These are phyloP conservation scores for Hylaeus volcanicus DNA, from an alignment of 1,140 invertebrate species.

Conservation along the genomic window DNA sequence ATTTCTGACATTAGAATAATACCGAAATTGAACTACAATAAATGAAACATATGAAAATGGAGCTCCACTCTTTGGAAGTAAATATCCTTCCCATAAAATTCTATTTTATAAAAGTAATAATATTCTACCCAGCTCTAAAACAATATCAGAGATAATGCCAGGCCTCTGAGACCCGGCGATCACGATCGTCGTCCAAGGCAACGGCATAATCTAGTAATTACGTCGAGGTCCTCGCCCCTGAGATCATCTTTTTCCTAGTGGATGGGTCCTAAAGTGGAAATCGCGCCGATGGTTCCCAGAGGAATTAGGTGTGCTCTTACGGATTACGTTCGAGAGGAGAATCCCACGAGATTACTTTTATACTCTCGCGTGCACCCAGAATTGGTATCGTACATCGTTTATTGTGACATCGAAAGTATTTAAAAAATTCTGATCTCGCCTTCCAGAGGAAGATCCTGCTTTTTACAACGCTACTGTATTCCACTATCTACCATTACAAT, in stretches of 20 bases:
- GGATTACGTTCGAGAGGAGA: not conserved
- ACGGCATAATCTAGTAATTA: constrained; percentile 22
- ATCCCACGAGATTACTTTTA: constrained; percentile 6
- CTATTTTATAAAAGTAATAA: too few relatives aligned
- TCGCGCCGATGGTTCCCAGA: constrained; percentile 2
- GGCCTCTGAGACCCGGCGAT: not conserved
- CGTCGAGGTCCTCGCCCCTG: not conserved
- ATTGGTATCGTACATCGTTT: not conserved
- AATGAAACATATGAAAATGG: too few relatives aligned
- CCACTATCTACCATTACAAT: too few relatives aligned
- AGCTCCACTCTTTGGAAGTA: too few relatives aligned
- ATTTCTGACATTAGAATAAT: too few relatives aligned
- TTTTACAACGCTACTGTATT: too few relatives aligned
- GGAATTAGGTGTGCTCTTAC: constrained; percentile 6
- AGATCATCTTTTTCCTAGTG: constrained; percentile 14
- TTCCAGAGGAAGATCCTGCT: too few relatives aligned
- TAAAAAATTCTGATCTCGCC: not conserved
- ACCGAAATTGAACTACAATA: too few relatives aligned
- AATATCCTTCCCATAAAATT: too few relatives aligned
- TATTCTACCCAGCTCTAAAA: not conserved
- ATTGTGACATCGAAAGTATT: not conserved
- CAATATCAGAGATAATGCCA: not conserved
- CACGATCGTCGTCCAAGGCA: not conserved
- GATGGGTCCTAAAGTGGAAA: constrained; percentile 16
- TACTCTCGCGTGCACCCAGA: not conserved